Evolutionary conservation across 2,113 vertebrate genomes (phyloP).

Genomic region (Tiliqua scincoides): DNA sequence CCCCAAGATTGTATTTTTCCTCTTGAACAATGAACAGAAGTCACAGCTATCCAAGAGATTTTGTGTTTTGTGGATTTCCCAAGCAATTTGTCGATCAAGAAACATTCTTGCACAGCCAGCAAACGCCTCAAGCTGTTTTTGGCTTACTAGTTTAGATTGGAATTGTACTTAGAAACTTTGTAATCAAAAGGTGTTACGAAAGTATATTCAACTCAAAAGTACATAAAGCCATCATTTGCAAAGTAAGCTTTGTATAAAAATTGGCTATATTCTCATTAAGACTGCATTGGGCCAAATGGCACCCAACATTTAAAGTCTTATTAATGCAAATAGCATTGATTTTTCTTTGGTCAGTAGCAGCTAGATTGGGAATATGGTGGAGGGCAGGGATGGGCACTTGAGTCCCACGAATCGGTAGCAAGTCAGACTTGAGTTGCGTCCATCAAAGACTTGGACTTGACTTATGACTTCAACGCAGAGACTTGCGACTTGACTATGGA

Average conservation of each 20-base stretch:
- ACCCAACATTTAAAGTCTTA: no score
- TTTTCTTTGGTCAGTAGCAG: no score
- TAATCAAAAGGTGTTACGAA: not conserved
- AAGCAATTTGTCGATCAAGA: not conserved
- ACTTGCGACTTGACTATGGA: no score
- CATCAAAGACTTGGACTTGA: no score
- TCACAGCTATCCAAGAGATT: not conserved
- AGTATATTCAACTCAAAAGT: not conserved
- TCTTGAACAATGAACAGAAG: not conserved
- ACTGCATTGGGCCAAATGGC: no score
- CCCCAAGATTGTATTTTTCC: not conserved
- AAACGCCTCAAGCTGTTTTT: not conserved
- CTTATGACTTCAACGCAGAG: no score
- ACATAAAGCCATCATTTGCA: not conserved
- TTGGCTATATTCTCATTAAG: not conserved
- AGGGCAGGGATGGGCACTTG: no score
- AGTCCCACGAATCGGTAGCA: no score
- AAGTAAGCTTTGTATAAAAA: not conserved
- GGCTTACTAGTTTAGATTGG: not conserved
- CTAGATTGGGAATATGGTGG: no score
- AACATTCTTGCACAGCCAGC: not conserved
- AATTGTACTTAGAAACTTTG: not conserved
- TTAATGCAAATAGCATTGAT: no score
- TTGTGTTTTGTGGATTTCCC: not conserved
- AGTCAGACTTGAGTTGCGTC: no score